Conservation (phyloP, 1,140 invertebrate species). For the Phthorimaea operculella region DNA sequence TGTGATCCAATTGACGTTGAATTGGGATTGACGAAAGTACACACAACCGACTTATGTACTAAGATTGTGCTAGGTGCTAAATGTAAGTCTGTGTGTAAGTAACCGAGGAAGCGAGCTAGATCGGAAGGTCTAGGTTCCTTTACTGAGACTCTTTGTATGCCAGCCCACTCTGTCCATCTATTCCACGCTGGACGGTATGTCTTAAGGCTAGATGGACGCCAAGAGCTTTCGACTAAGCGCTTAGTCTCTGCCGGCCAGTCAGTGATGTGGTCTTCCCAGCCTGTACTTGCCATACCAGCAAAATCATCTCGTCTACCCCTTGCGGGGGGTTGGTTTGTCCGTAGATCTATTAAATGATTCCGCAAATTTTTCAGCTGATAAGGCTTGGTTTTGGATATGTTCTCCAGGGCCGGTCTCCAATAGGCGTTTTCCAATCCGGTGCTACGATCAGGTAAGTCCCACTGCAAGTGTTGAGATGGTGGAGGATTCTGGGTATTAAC, state of each 20-base stretch:
- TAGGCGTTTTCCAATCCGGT: conserved; percentile 27
- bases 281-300: conserved; percentile 20
- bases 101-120: not conserved
- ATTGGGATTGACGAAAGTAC: not conserved
- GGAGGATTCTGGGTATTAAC: conserved; percentile 22
- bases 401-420: conserved; percentile 21
- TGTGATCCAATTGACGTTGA: not conserved
- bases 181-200: conserved; percentile 15
- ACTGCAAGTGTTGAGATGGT: not conserved
- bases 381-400: conserved; percentile 12
- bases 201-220: conserved; percentile 16
- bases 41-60: not conserved
- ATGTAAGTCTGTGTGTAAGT: not conserved
- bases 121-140: not conserved
- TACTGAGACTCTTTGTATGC: not conserved
- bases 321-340: conserved; percentile 16
- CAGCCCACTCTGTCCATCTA: conserved; percentile 16
- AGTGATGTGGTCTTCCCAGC: conserved; percentile 7
- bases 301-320: conserved; percentile 10
- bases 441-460: conserved; percentile 20
- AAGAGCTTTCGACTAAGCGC: conserved; percentile 10
- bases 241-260: conserved; percentile 13
- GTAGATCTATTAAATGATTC: conserved; percentile 14
- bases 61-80: not conserved
- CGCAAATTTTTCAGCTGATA: conserved; percentile 13